Evolutionary conservation across 2,113 vertebrate genomes (phyloP).

Genomic region (Nettapus auritus): DNA sequence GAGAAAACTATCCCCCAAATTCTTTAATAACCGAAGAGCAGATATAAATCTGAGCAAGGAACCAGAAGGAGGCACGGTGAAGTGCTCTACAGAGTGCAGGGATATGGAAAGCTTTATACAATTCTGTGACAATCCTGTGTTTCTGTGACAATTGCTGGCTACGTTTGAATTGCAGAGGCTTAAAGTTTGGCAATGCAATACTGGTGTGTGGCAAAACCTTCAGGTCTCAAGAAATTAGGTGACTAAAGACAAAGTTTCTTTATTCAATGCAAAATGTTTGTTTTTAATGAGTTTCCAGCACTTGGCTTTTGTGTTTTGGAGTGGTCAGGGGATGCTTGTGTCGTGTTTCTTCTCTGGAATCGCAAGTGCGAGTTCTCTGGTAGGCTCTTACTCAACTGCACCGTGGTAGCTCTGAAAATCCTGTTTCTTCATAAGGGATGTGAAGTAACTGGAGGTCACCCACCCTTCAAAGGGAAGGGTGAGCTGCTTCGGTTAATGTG

Average conservation of each 20-base stretch:
- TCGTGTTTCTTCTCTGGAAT: not conserved
- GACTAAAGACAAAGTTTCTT: not conserved
- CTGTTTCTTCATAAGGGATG: not conserved
- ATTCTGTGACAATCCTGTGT: too few relatives aligned
- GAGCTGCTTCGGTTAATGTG: not conserved
- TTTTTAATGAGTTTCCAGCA: not conserved
- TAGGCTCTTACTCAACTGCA: not conserved
- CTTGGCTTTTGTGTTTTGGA: not conserved
- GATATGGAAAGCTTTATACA: not conserved
- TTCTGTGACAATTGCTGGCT: not conserved
- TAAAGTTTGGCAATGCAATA: not conserved
- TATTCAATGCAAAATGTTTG: not conserved
- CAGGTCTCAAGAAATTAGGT: not conserved
- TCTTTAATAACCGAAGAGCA: not conserved
- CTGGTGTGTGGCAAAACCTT: not conserved
- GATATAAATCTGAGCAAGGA: not conserved
- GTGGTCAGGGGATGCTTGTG: not conserved
- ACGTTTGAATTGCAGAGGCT: not conserved
- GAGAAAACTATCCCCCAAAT: not conserved
- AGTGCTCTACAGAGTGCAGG: not conserved
- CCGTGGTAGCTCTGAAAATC: not conserved
- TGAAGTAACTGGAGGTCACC: not conserved
- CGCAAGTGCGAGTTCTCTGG: not conserved
- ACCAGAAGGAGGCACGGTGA: not conserved
- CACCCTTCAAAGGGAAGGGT: not conserved